Evolutionary conservation across 1,140 invertebrate species (phyloP).

Genomic region (Drosophila setifemur): DNA sequence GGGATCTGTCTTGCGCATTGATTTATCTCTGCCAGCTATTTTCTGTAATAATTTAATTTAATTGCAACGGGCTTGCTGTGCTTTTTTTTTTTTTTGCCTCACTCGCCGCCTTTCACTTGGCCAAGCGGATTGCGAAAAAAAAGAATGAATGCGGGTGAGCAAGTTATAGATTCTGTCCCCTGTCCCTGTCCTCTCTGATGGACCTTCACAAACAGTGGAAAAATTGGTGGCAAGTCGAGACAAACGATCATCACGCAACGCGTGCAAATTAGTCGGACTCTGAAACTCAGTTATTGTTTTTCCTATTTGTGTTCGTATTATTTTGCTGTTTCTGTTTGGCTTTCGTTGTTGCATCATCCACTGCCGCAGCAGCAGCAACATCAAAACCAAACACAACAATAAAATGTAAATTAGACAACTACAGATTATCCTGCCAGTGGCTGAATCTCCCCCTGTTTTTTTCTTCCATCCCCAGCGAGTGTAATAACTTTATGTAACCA

Average conservation of each 20-base stretch:
- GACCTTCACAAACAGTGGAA: not conserved
- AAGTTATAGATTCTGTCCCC: not conserved
- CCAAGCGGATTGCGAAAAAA: not conserved
- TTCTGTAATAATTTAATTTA: conserved; percentile 73
- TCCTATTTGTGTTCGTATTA: conserved; percentile 22
- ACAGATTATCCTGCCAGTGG: conserved; percentile 56
- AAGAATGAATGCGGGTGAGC: not conserved
- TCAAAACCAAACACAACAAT: conserved; percentile 37
- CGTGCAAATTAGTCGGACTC: conserved; percentile 48
- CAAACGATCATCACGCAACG: conserved; percentile 55
- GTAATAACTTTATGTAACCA: conserved; percentile 60
- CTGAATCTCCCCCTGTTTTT: not conserved
- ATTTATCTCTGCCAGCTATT: conserved; percentile 62
- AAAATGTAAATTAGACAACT: conserved; percentile 65
- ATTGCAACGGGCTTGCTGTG: conserved; percentile 49
- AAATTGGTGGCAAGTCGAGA: not conserved
- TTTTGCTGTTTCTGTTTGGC: conserved; percentile 19
- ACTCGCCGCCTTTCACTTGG: not conserved
- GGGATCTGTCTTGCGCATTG: conserved; percentile 43
- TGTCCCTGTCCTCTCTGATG: too few species aligned
- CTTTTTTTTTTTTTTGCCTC: conserved; percentile 29
- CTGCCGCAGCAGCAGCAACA: conserved; percentile 9
- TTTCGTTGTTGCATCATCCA: conserved; percentile 38
- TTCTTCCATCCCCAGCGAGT: not conserved
- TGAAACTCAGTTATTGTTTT: not conserved